Evolutionary conservation across 2,888 invertebrate genomes (phyloP).

Genomic region (Tipula vernalis): DNA sequence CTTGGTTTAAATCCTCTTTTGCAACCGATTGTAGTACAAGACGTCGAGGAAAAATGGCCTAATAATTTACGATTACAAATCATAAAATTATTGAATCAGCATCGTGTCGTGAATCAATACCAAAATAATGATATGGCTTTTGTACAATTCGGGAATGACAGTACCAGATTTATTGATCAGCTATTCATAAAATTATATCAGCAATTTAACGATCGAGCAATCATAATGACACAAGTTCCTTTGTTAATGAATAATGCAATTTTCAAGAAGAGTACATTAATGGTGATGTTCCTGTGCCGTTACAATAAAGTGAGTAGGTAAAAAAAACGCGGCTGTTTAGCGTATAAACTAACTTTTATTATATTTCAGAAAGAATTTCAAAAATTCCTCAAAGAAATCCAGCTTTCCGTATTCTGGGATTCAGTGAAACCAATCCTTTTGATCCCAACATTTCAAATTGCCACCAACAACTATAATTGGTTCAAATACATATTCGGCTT

Average conservation of each 20-base stretch:
- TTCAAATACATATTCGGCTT: not conserved
- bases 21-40: not conserved
- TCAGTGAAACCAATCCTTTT: not conserved
- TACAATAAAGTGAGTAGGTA: not conserved
- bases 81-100: not conserved
- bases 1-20: not conserved
- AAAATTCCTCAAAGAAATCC: not conserved
- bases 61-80: not conserved
- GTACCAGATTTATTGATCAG: not conserved
- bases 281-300: not conserved
- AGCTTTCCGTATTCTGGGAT: not conserved
- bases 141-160: not conserved
- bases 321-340: not conserved
- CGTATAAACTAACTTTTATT: not conserved
- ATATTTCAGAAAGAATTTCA: not conserved
- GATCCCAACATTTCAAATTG: not conserved
- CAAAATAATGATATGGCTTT: not conserved
- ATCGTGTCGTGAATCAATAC: not conserved
- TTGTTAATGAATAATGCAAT: not conserved
- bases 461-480: not conserved
- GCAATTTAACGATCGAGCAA: not conserved
- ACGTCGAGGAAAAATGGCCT: not conserved
- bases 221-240: not conserved
- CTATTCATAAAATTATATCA: not conserved
- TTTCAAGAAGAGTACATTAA: not conserved